A percentile compares a stretch with the other conserved stretches of the same genome.
These are phyloP conservation scores for Stenurella melanura DNA, from an alignment of 2,888 invertebrate species.

Conservation along the genomic window DNA sequence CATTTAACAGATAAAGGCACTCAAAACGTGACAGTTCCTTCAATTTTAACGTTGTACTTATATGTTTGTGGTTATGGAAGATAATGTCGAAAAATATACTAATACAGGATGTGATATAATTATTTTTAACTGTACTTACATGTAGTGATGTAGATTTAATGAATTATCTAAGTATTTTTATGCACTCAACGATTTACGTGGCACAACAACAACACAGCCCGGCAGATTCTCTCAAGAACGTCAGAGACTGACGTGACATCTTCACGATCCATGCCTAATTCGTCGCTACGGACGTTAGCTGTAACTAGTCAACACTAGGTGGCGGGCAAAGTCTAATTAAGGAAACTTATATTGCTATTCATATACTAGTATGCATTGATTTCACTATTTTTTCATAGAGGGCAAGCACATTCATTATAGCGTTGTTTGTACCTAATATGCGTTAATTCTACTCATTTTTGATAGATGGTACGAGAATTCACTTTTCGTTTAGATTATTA, in stretches of 20 bases:
- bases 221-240: neutral
- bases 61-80: conserved; percentile 15
- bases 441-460: neutral
- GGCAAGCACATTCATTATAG: too few relatives aligned
- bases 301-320: neutral
- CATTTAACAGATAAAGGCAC: neutral
- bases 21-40: conserved; percentile 8
- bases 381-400: neutral
- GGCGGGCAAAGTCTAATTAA: neutral
- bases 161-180: neutral
- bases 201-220: conserved; percentile 31
- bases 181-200: conserved; percentile 13
- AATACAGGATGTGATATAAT: neutral
- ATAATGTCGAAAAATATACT: neutral
- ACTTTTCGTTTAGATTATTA: neutral
- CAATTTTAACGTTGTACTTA: neutral
- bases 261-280: neutral
- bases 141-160: conserved; percentile 13
- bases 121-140: conserved; percentile 20
- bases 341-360: neutral
- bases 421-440: too few relatives aligned
- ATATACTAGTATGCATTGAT: neutral
- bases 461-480: conserved; percentile 15
- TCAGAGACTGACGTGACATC: neutral
- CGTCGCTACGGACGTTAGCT: neutral